Percentiles rank a stretch among this genome's conserved stretches.
Evolutionary conservation across 2,797 vertebrate species (phyloP).

Genomic region (Eurystomus glaucurus): DNA sequence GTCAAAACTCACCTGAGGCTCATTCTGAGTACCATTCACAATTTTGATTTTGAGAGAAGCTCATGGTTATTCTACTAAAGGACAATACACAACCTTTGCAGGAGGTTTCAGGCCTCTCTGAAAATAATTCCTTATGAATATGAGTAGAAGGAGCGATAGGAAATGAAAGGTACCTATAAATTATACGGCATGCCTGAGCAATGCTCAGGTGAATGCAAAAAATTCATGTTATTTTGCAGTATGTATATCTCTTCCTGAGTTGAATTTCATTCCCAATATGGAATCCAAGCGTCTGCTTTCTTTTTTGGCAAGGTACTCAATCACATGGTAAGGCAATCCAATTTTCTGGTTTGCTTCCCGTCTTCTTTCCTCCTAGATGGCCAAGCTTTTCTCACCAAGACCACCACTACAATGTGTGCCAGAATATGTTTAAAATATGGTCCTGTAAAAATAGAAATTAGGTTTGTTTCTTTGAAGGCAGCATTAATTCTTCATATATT

Average conservation of each 20-base stretch:
- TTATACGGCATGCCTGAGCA: slow-evolving; percentile 75
- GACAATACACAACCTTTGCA: slow-evolving; percentile 37
- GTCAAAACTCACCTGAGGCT: slow-evolving; percentile 58
- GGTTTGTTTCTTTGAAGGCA: slow-evolving; percentile 77
- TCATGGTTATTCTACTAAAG: slow-evolving; percentile 1
- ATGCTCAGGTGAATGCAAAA: slow-evolving; percentile 74
- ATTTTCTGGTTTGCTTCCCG: slow-evolving; percentile 59
- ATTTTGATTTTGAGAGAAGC: slow-evolving; percentile 35
- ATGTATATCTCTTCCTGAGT: slow-evolving; percentile 84
- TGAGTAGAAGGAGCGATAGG: slow-evolving; percentile 22
- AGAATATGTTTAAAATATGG: slow-evolving; percentile 73
- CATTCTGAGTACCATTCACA: not conserved
- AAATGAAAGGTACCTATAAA: slow-evolving; percentile 74
- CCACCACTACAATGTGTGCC: slow-evolving; percentile 61
- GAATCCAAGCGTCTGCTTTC: slow-evolving; percentile 72
- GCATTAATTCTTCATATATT: slow-evolving; percentile 85
- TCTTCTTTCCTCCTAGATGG: slow-evolving; percentile 52
- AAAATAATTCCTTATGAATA: slow-evolving; percentile 51
- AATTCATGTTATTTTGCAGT: slow-evolving; percentile 54
- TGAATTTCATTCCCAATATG: slow-evolving; percentile 80
- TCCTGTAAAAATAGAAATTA: slow-evolving; percentile 80
- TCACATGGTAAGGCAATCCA: slow-evolving; percentile 82
- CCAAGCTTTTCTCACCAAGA: slow-evolving; percentile 64
- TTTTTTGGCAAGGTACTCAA: slow-evolving; percentile 83
- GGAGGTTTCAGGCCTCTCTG: slow-evolving; percentile 47